Evolutionary conservation across 2,888 invertebrate genomes (phyloP).

Genomic region (Kuschelorhynchus macadamiae): DNA sequence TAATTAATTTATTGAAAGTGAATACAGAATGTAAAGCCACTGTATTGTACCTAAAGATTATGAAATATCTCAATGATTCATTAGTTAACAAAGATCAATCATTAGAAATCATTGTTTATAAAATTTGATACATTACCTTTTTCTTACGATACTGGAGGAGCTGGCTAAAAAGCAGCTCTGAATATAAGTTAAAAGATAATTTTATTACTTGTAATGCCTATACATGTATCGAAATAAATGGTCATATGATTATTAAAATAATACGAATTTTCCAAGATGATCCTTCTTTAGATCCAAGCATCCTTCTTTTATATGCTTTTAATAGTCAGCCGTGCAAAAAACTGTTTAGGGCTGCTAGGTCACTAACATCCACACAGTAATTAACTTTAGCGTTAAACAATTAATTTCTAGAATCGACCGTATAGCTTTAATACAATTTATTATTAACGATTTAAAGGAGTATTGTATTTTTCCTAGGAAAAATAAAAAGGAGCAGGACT

Average conservation of each 20-base stretch:
- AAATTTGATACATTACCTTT: constrained; percentile 29
- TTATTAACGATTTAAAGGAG: constrained; percentile 6
- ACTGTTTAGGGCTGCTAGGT: constrained; percentile 5
- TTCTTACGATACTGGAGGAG: constrained; percentile 9
- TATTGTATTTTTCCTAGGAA: constrained; percentile 4
- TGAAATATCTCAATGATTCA: constrained; percentile 31
- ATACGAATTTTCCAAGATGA: constrained; percentile 1
- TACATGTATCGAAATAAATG: constrained; percentile 12
- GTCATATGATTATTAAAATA: constrained; percentile 1
- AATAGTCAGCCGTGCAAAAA: constrained; percentile 15
- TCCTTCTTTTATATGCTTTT: constrained; percentile 1
- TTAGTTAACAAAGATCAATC: constrained; percentile 25
- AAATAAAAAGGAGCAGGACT: constrained; percentile 3
- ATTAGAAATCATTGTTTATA: constrained; percentile 11
- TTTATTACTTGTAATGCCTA: constrained; percentile 24
- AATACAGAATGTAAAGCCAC: constrained; percentile 36
- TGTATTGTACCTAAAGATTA: constrained; percentile 37
- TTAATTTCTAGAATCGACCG: constrained; percentile 10
- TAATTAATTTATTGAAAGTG: constrained; percentile 19
- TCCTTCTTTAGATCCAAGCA: constrained; percentile 8
- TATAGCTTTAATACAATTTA: constrained; percentile 5
- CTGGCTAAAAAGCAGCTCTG: constrained; percentile 5
- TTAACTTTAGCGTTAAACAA: constrained; percentile 7
- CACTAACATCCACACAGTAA: constrained; percentile 6
- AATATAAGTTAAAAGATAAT: constrained; percentile 12